Conservation (phyloP, 2,113 vertebrate genomes). For the Phrynocephalus versicolor region DNA sequence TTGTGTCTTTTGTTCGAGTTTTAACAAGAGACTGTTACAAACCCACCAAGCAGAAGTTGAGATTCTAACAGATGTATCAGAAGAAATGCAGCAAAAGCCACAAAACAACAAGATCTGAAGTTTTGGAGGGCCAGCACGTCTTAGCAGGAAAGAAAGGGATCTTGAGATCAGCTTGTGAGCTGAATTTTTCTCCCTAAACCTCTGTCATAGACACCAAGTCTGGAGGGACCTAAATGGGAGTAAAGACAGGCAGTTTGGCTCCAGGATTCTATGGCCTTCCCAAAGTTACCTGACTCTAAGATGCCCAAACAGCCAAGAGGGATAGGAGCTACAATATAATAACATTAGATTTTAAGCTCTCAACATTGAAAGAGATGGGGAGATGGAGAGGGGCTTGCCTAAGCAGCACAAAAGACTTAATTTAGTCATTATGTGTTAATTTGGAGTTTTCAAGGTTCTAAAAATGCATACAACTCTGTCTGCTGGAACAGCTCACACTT, state of each 20-base stretch:
- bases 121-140: background rate
- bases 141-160: background rate
- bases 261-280: background rate
- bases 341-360: background rate
- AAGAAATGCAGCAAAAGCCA: too few species aligned
- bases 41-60: too few species aligned
- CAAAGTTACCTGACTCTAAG: too few species aligned
- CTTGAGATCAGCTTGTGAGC: background rate
- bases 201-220: background rate
- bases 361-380: background rate
- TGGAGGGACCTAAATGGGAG: background rate
- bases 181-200: background rate
- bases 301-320: background rate
- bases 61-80: too few species aligned
- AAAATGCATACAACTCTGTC: too few species aligned
- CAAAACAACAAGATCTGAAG: background rate
- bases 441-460: too few species aligned
- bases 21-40: too few species aligned
- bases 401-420: background rate
- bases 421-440: too few species aligned
- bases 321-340: background rate
- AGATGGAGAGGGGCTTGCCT: too few species aligned
- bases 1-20: too few species aligned
- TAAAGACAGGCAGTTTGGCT: background rate
- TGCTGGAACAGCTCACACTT: too few species aligned